These are phyloP conservation scores for Delphinus delphis DNA, from an alignment of 2,113 vertebrate species.

Conservation along the genomic window DNA sequence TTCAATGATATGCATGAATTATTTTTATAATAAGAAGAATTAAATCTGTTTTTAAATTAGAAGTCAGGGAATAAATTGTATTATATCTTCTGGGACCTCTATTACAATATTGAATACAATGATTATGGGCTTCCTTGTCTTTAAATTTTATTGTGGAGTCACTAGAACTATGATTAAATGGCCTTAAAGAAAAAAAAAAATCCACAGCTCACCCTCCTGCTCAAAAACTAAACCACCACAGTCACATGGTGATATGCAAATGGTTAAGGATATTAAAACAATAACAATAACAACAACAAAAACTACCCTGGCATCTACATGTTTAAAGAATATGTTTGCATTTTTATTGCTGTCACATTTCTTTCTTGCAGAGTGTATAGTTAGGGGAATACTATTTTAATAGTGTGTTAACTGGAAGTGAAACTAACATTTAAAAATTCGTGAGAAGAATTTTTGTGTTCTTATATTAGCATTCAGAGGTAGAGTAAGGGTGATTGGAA, in stretches of 20 bases:
- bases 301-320: background rate
- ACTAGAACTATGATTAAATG: background rate
- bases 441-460: conserved; percentile 19
- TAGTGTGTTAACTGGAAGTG: conserved; percentile 49
- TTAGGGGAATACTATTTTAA: conserved; percentile 62
- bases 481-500: conserved; percentile 18
- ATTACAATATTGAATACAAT: background rate
- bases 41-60: background rate
- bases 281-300: background rate
- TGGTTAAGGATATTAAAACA: conserved; percentile 5
- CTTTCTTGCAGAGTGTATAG: background rate
- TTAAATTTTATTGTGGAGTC: conserved; percentile 34
- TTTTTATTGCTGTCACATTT: conserved; percentile 28
- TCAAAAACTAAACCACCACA: background rate
- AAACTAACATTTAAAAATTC: conserved; percentile 62
- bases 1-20: background rate
- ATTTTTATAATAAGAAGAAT: background rate
- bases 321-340: background rate
- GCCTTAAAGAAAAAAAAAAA: background rate
- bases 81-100: background rate
- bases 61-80: background rate
- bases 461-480: conserved; percentile 42
- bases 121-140: background rate
- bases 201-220: background rate
- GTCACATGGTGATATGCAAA: background rate